These are phyloP conservation scores for Drosophila subquinaria DNA, from an alignment of 2,888 invertebrate species.

Conservation along the genomic window DNA sequence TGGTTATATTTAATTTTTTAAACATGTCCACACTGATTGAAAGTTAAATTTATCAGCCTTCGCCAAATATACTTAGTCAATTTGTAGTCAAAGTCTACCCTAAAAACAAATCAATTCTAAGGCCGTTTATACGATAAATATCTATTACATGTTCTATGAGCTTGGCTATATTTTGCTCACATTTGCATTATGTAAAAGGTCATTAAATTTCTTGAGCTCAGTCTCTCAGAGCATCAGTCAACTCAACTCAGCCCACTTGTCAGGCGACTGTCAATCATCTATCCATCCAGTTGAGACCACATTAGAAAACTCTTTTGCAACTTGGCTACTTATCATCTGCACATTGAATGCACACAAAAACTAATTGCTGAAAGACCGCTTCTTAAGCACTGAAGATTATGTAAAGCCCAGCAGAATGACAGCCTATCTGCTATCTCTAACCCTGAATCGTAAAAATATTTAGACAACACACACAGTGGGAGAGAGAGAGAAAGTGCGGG, in stretches of 20 bases:
- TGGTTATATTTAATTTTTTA: neutral
- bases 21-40: neutral
- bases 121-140: neutral
- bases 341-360: slow-evolving; percentile 68
- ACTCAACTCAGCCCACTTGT: slow-evolving; percentile 39
- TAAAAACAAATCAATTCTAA: slow-evolving; percentile 7
- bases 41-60: neutral
- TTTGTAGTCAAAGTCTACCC: neutral
- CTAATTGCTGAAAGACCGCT: slow-evolving; percentile 74
- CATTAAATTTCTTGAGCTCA: slow-evolving; percentile 46
- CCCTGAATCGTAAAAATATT: slow-evolving; percentile 78
- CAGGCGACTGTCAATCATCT: slow-evolving; percentile 66
- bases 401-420: slow-evolving; percentile 66
- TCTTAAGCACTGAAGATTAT: slow-evolving; percentile 70
- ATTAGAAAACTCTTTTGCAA: slow-evolving; percentile 48
- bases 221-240: slow-evolving; percentile 32
- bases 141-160: neutral
- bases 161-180: slow-evolving; percentile 25
- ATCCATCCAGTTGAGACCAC: slow-evolving; percentile 26
- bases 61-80: neutral
- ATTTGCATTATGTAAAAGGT: slow-evolving; percentile 46
- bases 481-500: neutral
- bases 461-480: slow-evolving; percentile 52
- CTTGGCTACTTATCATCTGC: slow-evolving; percentile 74
- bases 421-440: slow-evolving; percentile 66